Evolutionary conservation across 2,797 vertebrate species (phyloP).

Genomic region (Sebastes vulpes): DNA sequence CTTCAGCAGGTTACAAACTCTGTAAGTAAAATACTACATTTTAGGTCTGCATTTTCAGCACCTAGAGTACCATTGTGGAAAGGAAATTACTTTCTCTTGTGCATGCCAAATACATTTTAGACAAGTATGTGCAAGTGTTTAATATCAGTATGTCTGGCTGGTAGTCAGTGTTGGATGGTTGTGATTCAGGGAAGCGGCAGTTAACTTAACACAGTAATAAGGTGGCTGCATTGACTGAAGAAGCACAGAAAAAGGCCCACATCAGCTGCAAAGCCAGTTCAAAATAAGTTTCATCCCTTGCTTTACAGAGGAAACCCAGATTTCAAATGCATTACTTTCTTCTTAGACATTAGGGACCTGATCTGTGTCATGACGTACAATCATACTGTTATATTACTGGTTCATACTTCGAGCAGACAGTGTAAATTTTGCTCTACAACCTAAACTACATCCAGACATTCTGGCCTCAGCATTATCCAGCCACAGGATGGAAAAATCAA

Average conservation of each 20-base stretch:
- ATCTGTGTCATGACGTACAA: neutral
- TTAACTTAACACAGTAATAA: neutral
- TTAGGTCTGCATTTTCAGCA: neutral
- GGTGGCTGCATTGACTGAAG: neutral
- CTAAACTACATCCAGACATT: constrained; percentile 37
- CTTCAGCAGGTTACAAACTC: neutral
- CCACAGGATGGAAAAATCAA: constrained; percentile 44
- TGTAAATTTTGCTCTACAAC: neutral
- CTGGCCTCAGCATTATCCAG: constrained; percentile 13
- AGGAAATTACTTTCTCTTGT: neutral
- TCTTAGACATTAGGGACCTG: neutral
- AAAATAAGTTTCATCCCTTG: neutral
- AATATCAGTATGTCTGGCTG: neutral
- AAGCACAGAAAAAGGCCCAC: neutral
- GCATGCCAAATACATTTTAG: constrained; percentile 5
- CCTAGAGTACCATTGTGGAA: neutral
- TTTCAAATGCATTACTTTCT: neutral
- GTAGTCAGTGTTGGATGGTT: neutral
- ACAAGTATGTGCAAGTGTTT: constrained; percentile 5
- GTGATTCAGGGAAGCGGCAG: neutral
- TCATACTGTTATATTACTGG: neutral
- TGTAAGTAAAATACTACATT: neutral
- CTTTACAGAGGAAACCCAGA: neutral
- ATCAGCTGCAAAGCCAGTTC: neutral
- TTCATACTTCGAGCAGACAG: neutral